These are phyloP conservation scores for Dioctria rufipes DNA, from an alignment of 2,888 invertebrate species.

Conservation along the genomic window DNA sequence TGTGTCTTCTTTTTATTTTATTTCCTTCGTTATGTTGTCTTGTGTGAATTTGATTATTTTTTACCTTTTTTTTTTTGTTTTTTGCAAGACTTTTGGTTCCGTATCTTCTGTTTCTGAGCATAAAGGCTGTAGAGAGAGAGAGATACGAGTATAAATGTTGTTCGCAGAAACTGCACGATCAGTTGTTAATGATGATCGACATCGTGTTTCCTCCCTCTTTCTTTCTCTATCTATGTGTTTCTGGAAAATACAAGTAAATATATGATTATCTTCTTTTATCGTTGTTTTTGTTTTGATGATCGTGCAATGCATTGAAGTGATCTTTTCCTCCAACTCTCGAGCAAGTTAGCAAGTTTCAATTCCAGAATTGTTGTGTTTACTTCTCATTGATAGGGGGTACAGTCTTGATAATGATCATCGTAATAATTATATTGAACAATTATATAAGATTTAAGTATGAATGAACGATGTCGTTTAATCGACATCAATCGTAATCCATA, in stretches of 20 bases:
- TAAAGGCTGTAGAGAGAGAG: too few species aligned
- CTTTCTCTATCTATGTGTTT: too few species aligned
- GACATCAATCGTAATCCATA: background rate
- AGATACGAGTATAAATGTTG: background rate
- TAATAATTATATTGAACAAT: background rate
- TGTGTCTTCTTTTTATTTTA: conserved; percentile 16
- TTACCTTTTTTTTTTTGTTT: background rate
- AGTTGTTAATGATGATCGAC: conserved; percentile 18
- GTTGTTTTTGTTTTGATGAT: background rate
- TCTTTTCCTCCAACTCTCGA: background rate
- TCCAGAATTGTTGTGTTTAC: background rate
- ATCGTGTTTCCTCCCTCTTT: background rate
- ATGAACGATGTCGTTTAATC: background rate
- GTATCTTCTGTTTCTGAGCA: background rate
- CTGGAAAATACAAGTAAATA: background rate
- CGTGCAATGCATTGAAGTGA: background rate
- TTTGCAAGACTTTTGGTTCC: background rate
- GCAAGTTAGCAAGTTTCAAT: background rate
- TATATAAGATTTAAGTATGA: background rate
- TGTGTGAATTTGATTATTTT: background rate
- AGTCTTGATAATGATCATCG: background rate
- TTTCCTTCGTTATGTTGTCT: conserved; percentile 13
- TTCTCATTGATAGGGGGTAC: background rate
- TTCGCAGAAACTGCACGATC: conserved; percentile 24
- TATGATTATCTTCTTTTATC: background rate